Percentiles rank a stretch among this genome's conserved stretches.
Conservation (phyloP, 2,888 invertebrate genomes). For the Tupiocoris notatus region DNA sequence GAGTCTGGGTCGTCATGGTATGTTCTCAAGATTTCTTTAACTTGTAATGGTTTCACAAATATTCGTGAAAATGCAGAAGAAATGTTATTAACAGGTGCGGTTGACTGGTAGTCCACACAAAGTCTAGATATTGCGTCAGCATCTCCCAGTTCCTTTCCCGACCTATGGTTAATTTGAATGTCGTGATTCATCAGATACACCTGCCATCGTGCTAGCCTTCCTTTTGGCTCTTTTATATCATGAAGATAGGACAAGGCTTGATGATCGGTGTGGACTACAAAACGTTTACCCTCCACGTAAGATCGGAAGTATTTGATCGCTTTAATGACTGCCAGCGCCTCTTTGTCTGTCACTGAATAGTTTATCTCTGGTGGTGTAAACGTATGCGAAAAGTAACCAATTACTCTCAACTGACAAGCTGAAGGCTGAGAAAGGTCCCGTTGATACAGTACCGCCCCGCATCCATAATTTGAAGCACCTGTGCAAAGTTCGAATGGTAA, state of each 20-base stretch:
- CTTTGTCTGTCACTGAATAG: conserved; percentile 28
- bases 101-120: background rate
- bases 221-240: conserved; percentile 16
- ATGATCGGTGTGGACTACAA: conserved; percentile 8
- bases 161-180: background rate
- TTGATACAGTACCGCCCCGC: conserved; percentile 22
- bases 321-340: conserved; percentile 18
- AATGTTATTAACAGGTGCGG: background rate
- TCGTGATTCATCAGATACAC: conserved; percentile 12
- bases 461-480: conserved; percentile 9
- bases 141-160: conserved; percentile 7
- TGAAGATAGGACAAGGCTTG: conserved; percentile 19
- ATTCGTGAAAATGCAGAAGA: background rate
- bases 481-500: conserved; percentile 22
- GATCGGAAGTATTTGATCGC: conserved; percentile 10
- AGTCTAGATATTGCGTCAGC: background rate
- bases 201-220: conserved; percentile 6
- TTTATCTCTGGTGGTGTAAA: background rate
- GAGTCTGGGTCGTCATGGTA: conserved; percentile 4
- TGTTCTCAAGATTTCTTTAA: background rate
- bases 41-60: background rate
- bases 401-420: conserved; percentile 11
- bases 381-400: conserved; percentile 17
- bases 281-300: background rate
- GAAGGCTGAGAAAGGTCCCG: background rate